These are phyloP conservation scores for Semnornis frantzii DNA, from an alignment of 2,113 vertebrate genomes.

Conservation along the genomic window DNA sequence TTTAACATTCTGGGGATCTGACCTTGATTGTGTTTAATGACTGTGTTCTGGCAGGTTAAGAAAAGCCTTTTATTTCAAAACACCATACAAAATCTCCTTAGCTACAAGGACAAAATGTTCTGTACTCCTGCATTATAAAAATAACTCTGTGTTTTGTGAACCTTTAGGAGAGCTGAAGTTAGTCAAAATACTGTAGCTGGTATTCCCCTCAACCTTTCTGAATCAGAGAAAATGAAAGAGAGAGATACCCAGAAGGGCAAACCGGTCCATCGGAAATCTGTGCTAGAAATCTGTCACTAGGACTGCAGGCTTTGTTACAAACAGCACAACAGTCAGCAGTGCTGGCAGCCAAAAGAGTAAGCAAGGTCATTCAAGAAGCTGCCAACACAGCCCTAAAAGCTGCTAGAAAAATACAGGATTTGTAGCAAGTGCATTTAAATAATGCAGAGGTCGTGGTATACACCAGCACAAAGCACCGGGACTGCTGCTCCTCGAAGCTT, in stretches of 20 bases:
- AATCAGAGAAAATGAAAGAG: not conserved
- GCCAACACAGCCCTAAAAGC: not conserved
- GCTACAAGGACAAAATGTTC: not conserved
- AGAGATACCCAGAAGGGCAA: conserved; percentile 11
- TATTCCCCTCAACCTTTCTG: not conserved
- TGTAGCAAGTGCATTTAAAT: conserved; percentile 1
- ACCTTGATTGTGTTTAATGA: not conserved
- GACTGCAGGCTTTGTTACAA: conserved; percentile 35
- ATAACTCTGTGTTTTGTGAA: not conserved
- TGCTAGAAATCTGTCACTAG: conserved; percentile 42
- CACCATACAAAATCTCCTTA: not conserved
- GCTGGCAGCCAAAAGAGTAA: conserved; percentile 2
- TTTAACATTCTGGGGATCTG: not conserved
- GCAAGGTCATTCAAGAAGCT: conserved; percentile 31
- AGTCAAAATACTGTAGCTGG: not conserved
- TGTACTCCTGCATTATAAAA: not conserved
- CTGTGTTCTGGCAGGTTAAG: not conserved
- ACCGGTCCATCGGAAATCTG: not conserved
- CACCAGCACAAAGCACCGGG: not conserved
- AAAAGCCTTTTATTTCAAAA: conserved; percentile 1
- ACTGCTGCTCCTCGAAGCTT: not conserved
- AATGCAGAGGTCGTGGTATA: not conserved
- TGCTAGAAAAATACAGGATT: not conserved
- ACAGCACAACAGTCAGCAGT: conserved; percentile 4
- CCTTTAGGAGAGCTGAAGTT: not conserved